Evolutionary conservation across 1,140 invertebrate genomes (phyloP), one percentile per base, ranked within the genome.

Genomic region (Camponotus pennsylvanicus): DNA sequence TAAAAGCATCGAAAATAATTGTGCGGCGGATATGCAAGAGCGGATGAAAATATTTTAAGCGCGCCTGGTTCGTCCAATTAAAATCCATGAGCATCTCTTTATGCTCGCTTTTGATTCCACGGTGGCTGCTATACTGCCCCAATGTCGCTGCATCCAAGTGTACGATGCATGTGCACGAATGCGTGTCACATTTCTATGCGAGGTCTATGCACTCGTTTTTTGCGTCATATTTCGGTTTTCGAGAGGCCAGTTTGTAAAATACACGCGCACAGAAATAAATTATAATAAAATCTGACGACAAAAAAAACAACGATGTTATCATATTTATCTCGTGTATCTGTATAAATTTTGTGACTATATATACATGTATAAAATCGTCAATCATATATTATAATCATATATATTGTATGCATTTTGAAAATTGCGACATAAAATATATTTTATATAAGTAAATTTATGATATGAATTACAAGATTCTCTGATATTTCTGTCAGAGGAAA

Each of bases 131-230:
- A 18, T 67, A 34, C 3, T 9, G 8, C 8, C 34, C 8, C 64
- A 67, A 67, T 15, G 64, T 34, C 11, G 15, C 13, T 32, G 61
- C 27, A 64, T 34, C 61, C 61, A 34, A 64, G 61, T 66, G 49
- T 52, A 52, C 27, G 49, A 77, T 77, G 37, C 3, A 37, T 55
- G 63, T 49, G 49, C 49, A 67, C 52, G 64, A 85, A 85, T 77
- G 61, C 59, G 40, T 84, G 57, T 69, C 59, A 42, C 40, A 32
- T 52, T 52, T 52, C 49, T 40, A 42, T n/a, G 70, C 61, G 37
- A 13, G 11, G 6, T 57, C 57, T 59, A 69, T 57, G 52, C 37
- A 45, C 18, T 40, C 21, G 9, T 32, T n/a, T 55, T 83, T 59
- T 63, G 40, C 37, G n/a, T 9, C 8, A 67, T 40, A 75, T 75